phyloP scores from a whole-genome alignment of 1,140 invertebrate species.

The Lepidurus arcticus region DNA sequence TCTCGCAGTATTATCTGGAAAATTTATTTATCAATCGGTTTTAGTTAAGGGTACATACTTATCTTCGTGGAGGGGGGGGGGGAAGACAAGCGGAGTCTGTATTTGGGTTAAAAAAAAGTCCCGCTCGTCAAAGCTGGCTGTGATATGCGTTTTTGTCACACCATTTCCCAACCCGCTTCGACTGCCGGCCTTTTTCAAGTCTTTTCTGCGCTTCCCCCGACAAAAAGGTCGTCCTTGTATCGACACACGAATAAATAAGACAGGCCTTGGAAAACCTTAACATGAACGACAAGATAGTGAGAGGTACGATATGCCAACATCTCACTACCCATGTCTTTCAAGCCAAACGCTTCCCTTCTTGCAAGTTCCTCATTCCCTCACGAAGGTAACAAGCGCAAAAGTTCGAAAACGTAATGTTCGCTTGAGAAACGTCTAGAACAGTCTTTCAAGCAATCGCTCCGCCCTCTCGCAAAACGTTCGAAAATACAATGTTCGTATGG shows the following conservation, averaged over 20 bases:
- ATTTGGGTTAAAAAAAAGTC: conserved; percentile 4
- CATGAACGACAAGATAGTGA: conserved; percentile 94
- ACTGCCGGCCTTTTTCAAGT: conserved; percentile 65
- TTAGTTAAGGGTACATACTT: neutral
- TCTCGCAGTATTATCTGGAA: neutral
- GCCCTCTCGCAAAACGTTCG: too few species aligned
- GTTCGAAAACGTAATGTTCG: too few species aligned
- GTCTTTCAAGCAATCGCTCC: too few species aligned
- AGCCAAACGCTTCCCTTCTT: conserved; percentile 35
- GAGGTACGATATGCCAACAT: conserved; percentile 61
- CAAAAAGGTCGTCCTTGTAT: neutral
- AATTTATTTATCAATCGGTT: neutral
- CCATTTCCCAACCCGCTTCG: conserved; percentile 51
- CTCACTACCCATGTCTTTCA: conserved; percentile 97
- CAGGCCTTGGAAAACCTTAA: conserved; percentile 40
- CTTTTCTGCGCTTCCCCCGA: neutral
- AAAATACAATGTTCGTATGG: too few species aligned
- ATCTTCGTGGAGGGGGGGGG: too few species aligned
- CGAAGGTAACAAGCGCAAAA: conserved; percentile 14
- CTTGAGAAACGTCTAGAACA: too few species aligned
- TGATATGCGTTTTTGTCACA: conserved; percentile 53
- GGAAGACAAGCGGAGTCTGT: too few species aligned
- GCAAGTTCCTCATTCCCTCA: too few species aligned
- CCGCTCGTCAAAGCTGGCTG: conserved; percentile 50
- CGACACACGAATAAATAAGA: neutral